Evolutionary conservation across 2,113 vertebrate species (phyloP).

Genomic region (Anguilla japonica): DNA sequence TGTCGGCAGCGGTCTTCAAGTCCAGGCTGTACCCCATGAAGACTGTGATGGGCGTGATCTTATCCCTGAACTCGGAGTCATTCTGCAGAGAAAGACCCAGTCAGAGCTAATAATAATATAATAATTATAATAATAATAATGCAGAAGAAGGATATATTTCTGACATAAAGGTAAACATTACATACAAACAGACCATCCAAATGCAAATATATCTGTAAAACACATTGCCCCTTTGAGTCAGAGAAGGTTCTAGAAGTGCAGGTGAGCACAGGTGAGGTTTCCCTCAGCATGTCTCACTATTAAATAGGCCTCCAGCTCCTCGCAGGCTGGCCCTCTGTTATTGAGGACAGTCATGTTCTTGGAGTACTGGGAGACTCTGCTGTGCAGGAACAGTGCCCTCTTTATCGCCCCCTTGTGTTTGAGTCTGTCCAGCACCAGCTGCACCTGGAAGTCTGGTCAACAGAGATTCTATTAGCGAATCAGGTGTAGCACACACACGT

Average conservation of each 20-base stretch:
- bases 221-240: conserved; percentile 16
- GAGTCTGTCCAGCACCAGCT: conserved; percentile 78
- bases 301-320: conserved; percentile 74
- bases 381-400: conserved; percentile 77
- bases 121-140: not conserved
- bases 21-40: conserved; percentile 81
- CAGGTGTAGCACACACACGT: not conserved
- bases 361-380: conserved; percentile 66
- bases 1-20: conserved; percentile 68
- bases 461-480: too few relatives aligned
- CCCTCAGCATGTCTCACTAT: conserved; percentile 59
- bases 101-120: not conserved
- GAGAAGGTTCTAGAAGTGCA: not conserved
- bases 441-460: conserved; percentile 77
- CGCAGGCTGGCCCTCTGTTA: conserved; percentile 70
- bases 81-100: conserved; percentile 57
- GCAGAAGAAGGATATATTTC: not conserved
- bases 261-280: not conserved
- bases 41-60: conserved; percentile 78
- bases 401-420: conserved; percentile 81
- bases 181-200: not conserved
- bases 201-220: not conserved
- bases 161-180: not conserved
- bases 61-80: conserved; percentile 81
- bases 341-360: conserved; percentile 76